Conservation (phyloP, 2,113 vertebrate species). For the Atlantisia rogersi region DNA sequence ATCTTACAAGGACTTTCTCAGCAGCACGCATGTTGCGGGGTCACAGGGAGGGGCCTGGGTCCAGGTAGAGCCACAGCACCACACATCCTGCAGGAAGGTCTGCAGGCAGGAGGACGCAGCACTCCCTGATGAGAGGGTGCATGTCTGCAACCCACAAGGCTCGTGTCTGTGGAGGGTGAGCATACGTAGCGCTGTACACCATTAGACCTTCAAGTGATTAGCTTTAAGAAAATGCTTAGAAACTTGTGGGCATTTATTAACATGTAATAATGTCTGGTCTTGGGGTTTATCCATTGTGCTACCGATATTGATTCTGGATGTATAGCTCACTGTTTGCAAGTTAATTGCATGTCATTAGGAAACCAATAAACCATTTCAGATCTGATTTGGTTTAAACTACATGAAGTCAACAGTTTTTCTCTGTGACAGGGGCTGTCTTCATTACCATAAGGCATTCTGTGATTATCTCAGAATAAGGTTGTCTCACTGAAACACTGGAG, state of each 20-base stretch:
- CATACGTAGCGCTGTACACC: not conserved
- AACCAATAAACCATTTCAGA: not conserved
- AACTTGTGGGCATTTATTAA: not conserved
- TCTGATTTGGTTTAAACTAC: not conserved
- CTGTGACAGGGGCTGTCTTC: not conserved
- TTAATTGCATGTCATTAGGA: not conserved
- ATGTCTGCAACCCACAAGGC: rapidly evolving
- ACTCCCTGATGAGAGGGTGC: rapidly evolving
- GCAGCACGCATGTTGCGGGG: rapidly evolving
- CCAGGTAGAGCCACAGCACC: not conserved
- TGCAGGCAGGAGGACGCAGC: not conserved
- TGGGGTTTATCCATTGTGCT: not conserved
- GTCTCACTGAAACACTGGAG: not conserved
- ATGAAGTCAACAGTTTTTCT: not conserved
- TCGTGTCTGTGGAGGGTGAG: not conserved
- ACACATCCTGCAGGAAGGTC: not conserved
- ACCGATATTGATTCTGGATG: not conserved
- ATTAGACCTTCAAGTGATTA: not conserved
- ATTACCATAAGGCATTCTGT: not conserved
- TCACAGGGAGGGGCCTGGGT: not conserved
- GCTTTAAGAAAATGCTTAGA: not conserved
- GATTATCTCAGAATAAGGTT: not conserved
- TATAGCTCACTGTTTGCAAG: not conserved
- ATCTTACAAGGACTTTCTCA: not conserved
- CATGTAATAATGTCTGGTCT: not conserved